Evolutionary conservation across 2,113 vertebrate genomes (phyloP), one percentile per base, ranked within the genome.

Genomic region (Nothocercus nigrocapillus): DNA sequence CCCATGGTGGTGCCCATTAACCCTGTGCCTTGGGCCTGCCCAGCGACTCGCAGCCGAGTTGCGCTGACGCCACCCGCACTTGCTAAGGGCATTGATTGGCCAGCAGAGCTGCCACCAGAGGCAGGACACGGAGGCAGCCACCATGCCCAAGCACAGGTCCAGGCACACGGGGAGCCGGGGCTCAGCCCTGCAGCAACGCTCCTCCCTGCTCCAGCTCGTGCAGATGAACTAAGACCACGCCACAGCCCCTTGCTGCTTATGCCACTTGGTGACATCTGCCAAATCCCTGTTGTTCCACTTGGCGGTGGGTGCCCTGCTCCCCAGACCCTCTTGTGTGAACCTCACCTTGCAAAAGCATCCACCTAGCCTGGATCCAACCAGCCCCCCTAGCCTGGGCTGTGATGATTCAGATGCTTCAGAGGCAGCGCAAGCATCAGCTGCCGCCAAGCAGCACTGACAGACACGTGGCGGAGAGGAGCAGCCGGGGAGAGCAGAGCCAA

Each of bases 201-300:
- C 19, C 7, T 45, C 24, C 69, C 44, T 38, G 9, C n/a, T 4
- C 74, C 0, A 0, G 28, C 24, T 38, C 13, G 4, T 27, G 34
- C 53, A 61, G 42, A 34, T 47, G 62, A 18, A 12, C 7, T 27
- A 54, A 91, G 34, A 30, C 19, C n/a, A 13, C 63, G 1, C 63
- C 9, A 7, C 13, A 3, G 1, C 5, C 25, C 59, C 5, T 10
- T 32, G 36, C 22, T 0, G 0, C 54, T 1, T 7, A 7, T 34
- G 51, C 5, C 0, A 13, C 36, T 28, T 77, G 47, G 58, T 59
- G 4, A 21, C 32, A 91, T 24, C 49, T 30, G 24, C 66, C 79
- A 45, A 58, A 74, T 14, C 59, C 63, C 72, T 49, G 30, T 45
- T 27, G 59, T 54, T 21, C 63, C 51, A 21, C 42, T 22, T 11